Conservation (phyloP, 2,113 vertebrate species). For the Periophthalmodon schlosseri region DNA sequence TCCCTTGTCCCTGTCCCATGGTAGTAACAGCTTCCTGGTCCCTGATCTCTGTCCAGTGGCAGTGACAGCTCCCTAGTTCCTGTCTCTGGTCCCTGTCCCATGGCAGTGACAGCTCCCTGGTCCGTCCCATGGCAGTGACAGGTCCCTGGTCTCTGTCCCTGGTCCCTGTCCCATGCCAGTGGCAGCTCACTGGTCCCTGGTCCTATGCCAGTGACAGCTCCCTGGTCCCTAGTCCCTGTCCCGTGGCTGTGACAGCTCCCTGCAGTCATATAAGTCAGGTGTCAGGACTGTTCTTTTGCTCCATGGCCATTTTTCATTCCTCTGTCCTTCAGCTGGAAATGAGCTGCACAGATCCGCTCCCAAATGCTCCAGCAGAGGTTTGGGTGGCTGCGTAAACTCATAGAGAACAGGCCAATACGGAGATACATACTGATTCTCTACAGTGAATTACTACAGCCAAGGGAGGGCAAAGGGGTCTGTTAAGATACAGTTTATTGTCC, state of each 20-base stretch:
- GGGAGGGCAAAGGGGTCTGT: no score
- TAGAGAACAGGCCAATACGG: background rate
- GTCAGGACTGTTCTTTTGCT: background rate
- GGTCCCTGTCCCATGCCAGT: no score
- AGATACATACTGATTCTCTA: background rate
- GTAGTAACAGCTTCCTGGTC: constrained; percentile 1
- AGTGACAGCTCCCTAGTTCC: no score
- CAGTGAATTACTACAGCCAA: no score
- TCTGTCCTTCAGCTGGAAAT: constrained; percentile 2
- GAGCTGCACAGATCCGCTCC: background rate
- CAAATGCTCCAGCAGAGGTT: background rate
- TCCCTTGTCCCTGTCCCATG: background rate
- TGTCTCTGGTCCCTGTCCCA: background rate
- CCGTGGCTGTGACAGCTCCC: background rate
- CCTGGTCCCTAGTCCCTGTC: background rate
- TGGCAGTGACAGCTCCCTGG: no score
- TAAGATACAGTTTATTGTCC: no score
- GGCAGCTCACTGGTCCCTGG: no score
- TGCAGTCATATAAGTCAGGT: background rate
- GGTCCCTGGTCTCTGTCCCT: no score
- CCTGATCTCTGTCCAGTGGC: no score
- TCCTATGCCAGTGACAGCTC: background rate
- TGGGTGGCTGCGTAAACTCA: background rate
- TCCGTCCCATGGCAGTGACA: no score
- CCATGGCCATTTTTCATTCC: background rate